Base-by-base conservation (phyloP, 1,140 invertebrate species). In the Trichonephila clavipes region DNA sequence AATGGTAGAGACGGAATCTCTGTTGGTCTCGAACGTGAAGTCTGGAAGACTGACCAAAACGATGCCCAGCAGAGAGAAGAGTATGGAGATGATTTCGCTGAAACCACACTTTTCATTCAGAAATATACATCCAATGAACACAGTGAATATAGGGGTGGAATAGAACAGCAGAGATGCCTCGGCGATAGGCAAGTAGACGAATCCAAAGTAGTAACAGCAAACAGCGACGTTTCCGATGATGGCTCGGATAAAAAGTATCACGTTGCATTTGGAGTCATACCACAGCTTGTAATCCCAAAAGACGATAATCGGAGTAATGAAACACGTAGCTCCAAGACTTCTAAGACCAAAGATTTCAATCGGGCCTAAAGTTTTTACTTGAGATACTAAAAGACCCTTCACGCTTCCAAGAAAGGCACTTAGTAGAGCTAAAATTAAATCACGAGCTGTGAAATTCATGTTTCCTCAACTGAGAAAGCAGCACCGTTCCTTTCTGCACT, bases 141-240 rank as follows among this genome's bases (percentile, higher is more conserved):
- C 66, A 16, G 93, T 90, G 19, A 89, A 94, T 10, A 94, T 40
- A n/a, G 93, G 93, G 8, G 81, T 90, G 19, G 86, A 89, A 77
- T 94, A 94, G 64, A 94, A 94, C 28, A 94, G 58, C 2, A 94
- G 44, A 24, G 93, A 94, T 8, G 93, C 93, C n/a, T 90, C 88
- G 7, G 88, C 88, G 5, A 94, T 90, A 0, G 93, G 93, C 16
- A 94, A 28, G 51, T 94, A 66, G 18, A 83, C 88, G 44, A 94
- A 94, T 0, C 93, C 93, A 28, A 81, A 90, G 62, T 94, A 94
- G 51, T 94, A 94, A 6, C 93, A 81, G n/a, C 28, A 66, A 24
- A 94, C 93, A 0, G 93, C 93, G 6, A 94, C 72, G 21, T 94
- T 94, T 5, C 93, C 93, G 0, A 94, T 18, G 3, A 94, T 24